phyloP scores from a whole-genome alignment of 1,140 invertebrate species.

The Hylaeus volcanicus region DNA sequence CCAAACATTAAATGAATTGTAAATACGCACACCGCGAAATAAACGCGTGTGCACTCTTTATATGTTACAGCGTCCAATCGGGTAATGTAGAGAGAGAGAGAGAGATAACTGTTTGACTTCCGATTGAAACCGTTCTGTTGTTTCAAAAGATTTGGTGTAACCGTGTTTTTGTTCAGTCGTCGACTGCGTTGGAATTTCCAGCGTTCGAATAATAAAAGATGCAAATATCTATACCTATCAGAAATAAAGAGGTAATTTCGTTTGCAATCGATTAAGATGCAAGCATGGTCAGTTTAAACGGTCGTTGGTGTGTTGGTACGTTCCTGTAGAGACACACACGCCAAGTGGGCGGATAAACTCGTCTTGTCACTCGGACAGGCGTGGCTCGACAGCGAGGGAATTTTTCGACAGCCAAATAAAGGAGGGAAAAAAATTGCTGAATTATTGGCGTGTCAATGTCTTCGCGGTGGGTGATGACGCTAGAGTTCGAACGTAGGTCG shows the following conservation, averaged over 20 bases:
- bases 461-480: neutral
- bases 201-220: too few relatives aligned
- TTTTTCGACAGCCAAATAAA: too few relatives aligned
- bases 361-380: too few relatives aligned
- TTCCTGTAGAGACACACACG: too few relatives aligned
- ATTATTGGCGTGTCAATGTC: neutral
- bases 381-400: too few relatives aligned
- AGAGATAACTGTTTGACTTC: slow-evolving; percentile 7
- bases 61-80: slow-evolving; percentile 18
- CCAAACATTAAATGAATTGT: slow-evolving; percentile 10
- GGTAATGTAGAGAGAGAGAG: slow-evolving; percentile 10
- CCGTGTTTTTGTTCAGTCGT: neutral
- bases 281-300: neutral
- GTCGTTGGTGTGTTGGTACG: neutral
- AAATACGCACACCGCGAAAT: slow-evolving; percentile 11
- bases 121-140: neutral
- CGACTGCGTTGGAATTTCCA: neutral
- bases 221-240: neutral
- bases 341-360: too few relatives aligned
- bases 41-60: slow-evolving; percentile 4
- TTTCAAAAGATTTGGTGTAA: neutral
- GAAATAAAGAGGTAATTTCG: neutral
- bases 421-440: neutral
- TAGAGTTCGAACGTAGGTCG: neutral
- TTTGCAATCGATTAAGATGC: too few relatives aligned